phyloP scores from a whole-genome alignment of 2,113 vertebrate genomes.

The Eleginops maclovinus region DNA sequence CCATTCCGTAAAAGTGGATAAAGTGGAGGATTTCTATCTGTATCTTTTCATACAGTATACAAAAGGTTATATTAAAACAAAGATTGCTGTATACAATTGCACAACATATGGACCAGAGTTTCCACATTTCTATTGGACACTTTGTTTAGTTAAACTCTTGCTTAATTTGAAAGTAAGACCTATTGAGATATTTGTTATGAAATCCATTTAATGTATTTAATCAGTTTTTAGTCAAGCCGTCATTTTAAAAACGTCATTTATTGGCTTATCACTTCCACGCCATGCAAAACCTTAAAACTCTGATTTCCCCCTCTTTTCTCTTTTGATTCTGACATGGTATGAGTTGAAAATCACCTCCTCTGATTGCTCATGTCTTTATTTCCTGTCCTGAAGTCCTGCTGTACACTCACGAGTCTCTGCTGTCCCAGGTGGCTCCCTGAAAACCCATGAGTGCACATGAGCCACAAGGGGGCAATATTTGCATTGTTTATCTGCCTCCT shows the following conservation, averaged over 20 bases:
- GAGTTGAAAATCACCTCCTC: background rate
- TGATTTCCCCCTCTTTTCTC: background rate
- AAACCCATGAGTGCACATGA: constrained; percentile 60
- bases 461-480: constrained; percentile 98
- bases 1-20: background rate
- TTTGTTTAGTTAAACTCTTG: no score
- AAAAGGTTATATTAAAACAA: no score
- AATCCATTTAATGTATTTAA: no score
- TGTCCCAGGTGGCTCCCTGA: constrained; percentile 57
- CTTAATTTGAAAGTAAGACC: no score
- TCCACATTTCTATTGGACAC: no score
- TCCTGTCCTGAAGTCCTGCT: background rate
- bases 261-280: constrained; percentile 2
- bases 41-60: background rate
- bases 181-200: no score
- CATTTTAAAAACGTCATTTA: no score
- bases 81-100: no score
- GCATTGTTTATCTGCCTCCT: constrained; percentile 87
- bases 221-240: no score
- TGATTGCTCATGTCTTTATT: background rate
- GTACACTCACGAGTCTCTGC: constrained; percentile 3
- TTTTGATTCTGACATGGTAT: background rate
- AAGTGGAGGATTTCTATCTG: background rate
- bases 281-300: background rate
- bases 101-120: no score